Evolutionary conservation across 2,113 vertebrate genomes (phyloP).

Genomic region (Apodemus sylvaticus): DNA sequence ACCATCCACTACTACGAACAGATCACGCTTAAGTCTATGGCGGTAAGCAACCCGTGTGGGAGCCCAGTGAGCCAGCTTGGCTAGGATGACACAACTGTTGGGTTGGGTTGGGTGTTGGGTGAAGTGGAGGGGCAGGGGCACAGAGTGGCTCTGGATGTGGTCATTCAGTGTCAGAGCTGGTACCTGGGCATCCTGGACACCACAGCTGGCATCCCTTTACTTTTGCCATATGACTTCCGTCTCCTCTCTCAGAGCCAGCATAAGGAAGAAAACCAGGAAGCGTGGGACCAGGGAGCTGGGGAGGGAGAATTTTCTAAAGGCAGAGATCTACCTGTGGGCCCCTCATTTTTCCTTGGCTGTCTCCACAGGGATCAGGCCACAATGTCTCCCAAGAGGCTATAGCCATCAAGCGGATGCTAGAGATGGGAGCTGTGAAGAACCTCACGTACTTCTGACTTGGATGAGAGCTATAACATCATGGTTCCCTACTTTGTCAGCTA

Average conservation of each 20-base stretch:
- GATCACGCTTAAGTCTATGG: constrained; percentile 93
- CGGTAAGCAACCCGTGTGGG: constrained; percentile 80
- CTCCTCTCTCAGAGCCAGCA: neutral
- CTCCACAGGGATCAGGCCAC: constrained; percentile 83
- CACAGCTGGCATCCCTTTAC: neutral
- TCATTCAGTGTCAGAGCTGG: neutral
- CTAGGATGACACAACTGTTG: neutral
- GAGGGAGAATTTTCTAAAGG: neutral
- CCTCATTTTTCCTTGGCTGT: neutral
- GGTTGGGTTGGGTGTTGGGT: neutral
- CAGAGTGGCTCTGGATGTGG: neutral
- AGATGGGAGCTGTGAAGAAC: constrained; percentile 85
- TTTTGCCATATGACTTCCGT: neutral
- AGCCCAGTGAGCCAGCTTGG: neutral
- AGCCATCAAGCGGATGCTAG: constrained; percentile 88
- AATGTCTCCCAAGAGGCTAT: constrained; percentile 86
- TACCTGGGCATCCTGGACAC: neutral
- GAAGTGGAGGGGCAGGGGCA: neutral
- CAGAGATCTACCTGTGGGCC: too few relatives aligned
- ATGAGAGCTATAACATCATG: neutral
- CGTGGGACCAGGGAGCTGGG: neutral
- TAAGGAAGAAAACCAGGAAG: neutral
- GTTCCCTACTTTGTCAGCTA: neutral
- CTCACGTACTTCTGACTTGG: constrained; percentile 85
- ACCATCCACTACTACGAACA: constrained; percentile 95